Conservation (phyloP, 2,113 vertebrate genomes). For the Chroicocephalus ridibundus region DNA sequence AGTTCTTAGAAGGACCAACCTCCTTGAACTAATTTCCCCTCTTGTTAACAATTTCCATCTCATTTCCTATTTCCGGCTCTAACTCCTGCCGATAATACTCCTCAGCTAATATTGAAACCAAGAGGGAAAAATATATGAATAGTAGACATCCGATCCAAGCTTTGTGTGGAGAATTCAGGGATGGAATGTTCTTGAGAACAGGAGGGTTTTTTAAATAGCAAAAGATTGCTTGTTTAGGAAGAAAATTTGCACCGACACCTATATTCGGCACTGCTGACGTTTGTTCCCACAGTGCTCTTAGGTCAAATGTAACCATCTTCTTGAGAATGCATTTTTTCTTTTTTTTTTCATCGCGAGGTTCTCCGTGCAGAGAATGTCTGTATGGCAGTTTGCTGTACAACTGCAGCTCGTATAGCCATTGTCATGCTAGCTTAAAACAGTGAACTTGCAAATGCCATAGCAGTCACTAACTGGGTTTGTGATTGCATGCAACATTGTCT, state of each 20-base stretch:
- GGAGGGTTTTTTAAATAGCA: constrained; percentile 24
- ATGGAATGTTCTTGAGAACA: constrained; percentile 62
- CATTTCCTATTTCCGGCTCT: constrained; percentile 61
- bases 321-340: neutral
- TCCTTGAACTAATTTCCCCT: constrained; percentile 38
- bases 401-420: neutral
- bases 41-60: constrained; percentile 65
- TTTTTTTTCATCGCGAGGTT: neutral
- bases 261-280: neutral
- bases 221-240: constrained; percentile 37
- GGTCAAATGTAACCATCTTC: neutral
- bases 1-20: constrained; percentile 53
- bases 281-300: neutral
- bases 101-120: constrained; percentile 59
- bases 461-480: neutral
- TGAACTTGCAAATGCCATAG: neutral
- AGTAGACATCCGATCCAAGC: constrained; percentile 67
- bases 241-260: constrained; percentile 39
- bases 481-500: neutral
- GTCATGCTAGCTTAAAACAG: neutral
- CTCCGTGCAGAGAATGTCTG: neutral
- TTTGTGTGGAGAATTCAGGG: constrained; percentile 44
- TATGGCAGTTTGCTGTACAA: fast-evolving
- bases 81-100: constrained; percentile 50
- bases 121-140: constrained; percentile 61